phyloP scores from a whole-genome alignment of 2,113 vertebrate species.

The Desmodus rotundus region DNA sequence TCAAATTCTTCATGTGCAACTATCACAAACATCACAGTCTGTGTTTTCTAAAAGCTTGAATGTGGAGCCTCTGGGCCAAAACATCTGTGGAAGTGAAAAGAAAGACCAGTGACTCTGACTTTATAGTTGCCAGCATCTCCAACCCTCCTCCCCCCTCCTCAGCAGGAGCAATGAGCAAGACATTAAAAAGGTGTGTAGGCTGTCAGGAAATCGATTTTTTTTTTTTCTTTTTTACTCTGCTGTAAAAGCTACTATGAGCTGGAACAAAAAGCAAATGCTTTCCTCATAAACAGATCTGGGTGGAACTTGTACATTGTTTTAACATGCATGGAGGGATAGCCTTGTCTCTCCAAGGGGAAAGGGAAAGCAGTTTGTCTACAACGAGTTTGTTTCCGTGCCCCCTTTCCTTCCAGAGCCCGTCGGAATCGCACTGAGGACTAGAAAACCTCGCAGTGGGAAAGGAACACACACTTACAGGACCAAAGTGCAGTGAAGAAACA shows the following conservation, averaged over 20 bases:
- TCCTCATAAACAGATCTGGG: background rate
- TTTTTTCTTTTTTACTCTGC: background rate
- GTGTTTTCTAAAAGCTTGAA: background rate
- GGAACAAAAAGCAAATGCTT: constrained; percentile 30
- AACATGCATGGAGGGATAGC: background rate
- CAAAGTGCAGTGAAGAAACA: background rate
- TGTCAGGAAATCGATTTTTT: background rate
- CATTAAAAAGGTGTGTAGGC: background rate
- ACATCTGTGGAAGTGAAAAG: background rate
- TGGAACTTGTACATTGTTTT: constrained; percentile 26
- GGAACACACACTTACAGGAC: background rate
- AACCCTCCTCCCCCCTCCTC: background rate
- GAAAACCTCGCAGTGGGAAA: background rate
- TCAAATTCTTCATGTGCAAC: background rate
- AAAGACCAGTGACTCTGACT: background rate
- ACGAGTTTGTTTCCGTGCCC: background rate
- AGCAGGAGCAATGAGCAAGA: background rate
- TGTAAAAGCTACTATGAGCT: background rate
- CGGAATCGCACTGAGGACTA: background rate
- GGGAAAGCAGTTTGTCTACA: background rate
- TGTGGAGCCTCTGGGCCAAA: background rate
- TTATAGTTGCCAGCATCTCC: background rate
- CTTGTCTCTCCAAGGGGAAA: background rate
- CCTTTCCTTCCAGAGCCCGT: background rate
- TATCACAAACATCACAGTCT: background rate